These are phyloP conservation scores for Micronycteris hirsuta DNA, from an alignment of 2,113 vertebrate genomes.

Conservation along the genomic window DNA sequence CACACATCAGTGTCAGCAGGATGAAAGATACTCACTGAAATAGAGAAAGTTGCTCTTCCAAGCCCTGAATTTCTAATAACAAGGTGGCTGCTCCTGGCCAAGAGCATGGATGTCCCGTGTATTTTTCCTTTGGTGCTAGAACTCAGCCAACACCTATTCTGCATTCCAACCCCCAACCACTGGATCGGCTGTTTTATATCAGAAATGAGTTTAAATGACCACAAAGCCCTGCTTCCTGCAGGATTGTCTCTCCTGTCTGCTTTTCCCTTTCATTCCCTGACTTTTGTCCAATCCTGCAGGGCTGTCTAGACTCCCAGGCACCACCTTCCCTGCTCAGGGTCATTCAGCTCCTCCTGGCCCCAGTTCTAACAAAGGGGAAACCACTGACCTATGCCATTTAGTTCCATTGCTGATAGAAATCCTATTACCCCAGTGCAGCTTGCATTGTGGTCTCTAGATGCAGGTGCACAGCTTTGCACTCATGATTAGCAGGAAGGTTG, in stretches of 20 bases:
- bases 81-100: not conserved
- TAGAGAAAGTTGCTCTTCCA: not conserved
- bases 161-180: not conserved
- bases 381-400: slow-evolving; percentile 20
- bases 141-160: not conserved
- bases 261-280: not conserved
- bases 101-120: not conserved
- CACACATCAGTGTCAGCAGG: not conserved
- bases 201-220: slow-evolving; percentile 20
- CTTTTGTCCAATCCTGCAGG: not conserved
- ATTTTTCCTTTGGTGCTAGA: not conserved
- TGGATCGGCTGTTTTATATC: not conserved
- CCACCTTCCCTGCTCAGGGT: not conserved
- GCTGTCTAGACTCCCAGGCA: not conserved
- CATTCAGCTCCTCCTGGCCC: not conserved
- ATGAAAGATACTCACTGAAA: not conserved
- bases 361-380: slow-evolving; percentile 49
- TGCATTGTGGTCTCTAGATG: not conserved
- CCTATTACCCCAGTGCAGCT: slow-evolving; percentile 6
- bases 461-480: not conserved
- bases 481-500: not conserved
- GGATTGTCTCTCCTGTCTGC: not conserved
- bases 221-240: not conserved
- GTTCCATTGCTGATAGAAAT: slow-evolving; percentile 42
- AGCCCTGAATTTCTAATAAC: not conserved